Base-by-base conservation (phyloP, 2,113 vertebrate species). In the Chaetodon auriga region DNA sequence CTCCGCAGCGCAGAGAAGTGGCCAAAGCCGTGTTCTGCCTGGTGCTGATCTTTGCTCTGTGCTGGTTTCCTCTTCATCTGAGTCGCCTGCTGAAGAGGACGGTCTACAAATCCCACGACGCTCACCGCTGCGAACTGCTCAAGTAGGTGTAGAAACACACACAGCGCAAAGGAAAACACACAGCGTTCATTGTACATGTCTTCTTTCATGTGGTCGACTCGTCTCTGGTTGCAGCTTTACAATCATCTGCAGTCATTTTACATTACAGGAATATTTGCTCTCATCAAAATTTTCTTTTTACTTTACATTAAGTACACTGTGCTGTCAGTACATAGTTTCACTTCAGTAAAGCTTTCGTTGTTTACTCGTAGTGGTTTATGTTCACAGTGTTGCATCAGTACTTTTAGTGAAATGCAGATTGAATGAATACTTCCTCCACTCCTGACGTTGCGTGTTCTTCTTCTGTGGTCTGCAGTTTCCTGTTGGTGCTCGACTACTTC, bases 1-100 rank as follows among this genome's bases (percentile, higher is more conserved):
- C 14, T 54, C 75, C 57, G 2, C 88, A 99, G 98, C 95, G 98
- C 0, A 95, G 97, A 79, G 98, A 99, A 92, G 97, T 99, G 16
- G 98, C 98, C 1, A 99, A 98, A 87, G 97, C 97, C 0, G 97
- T 99, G 19, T 99, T 99, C 95, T 97, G 96, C 78, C 94, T 99
- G 91, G 98, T 99, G 1, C 83, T 99, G 74, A 97, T 99, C 91
- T 99, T 99, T 75, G 97, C 97, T 53, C 96, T 99, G 30, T 99
- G 98, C 95, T 99, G 97, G 98, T 97, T 98, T 78, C 98, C 98
- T 7, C 96, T 99, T 23, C 98, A 99, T 43, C 92, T 99, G 82
- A 98, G 97, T 80, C 96, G 97, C 45, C 96, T 99, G 83, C 92
- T 99, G 87, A 99, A 98, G 96, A 96, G 95, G 87, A 97, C 93